Evolutionary conservation across 2,888 invertebrate genomes (phyloP), one percentile per base, ranked within the genome.

Genomic region (Drosophila lacicola): DNA sequence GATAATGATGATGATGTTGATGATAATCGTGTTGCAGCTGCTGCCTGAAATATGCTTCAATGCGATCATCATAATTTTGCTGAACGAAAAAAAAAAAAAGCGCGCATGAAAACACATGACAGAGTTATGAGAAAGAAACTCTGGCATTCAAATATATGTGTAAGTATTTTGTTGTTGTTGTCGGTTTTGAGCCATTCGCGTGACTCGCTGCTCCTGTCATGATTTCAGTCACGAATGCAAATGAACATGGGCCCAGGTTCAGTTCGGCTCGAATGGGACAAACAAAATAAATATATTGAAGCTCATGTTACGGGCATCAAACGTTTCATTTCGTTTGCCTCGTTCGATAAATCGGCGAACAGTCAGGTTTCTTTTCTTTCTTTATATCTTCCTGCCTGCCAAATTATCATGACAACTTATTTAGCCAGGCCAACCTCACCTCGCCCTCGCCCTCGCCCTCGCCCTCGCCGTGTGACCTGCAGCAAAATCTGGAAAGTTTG

Each of bases 241-340:
- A 87, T 84, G 82, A 84, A 84, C 85, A 78, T 74, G 77, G 66
- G 57, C 9, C 44, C 29, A 33, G 19, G 17, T 11, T 14, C 11
- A 36, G 19, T 36, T n/a, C 8, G 25, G 9, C 29, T 37, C 13
- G 13, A 33, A 17, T 29, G 46, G 44, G 33, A 50, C 13, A 33
- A 47, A 44, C 45, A 56, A 78, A 75, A 36, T 2, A 71, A 65
- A 36, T 34, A 61, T 83, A 73, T 73, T 66, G 55, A 80, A 81
- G 58, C 80, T 89, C 90, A 89, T 70, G 88, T 89, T 89, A 89
- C 83, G 47, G 34, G 67, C 76, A 68, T 87, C 88, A 82, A 84
- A 87, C 63, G 66, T 53, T 77, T 66, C 51, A 39, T 53, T 58
- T 63, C 44, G 42, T 54, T 58, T 63, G 46, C 70, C 25, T 34